Base-by-base conservation (phyloP, 2,888 invertebrate species). In the Agrilus mali region DNA sequence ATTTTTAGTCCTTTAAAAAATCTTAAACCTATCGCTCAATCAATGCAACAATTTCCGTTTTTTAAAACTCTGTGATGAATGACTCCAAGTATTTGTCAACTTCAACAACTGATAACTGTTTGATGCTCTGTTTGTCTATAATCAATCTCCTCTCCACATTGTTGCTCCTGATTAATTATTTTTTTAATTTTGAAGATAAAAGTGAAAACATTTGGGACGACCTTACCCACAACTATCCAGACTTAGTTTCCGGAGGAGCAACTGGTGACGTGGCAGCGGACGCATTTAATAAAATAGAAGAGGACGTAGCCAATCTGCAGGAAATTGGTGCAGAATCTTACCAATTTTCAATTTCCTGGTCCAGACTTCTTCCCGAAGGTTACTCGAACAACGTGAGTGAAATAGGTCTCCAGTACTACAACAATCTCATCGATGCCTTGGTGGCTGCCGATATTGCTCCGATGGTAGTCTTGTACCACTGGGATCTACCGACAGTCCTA, bases 371-470 rank as follows among this genome's bases (percentile, higher is more conserved):
- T 34, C 82, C 82, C 0, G 70, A 65, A 42, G 82, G 83, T 15
- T 69, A 74, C 40, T 71, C 73, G 12, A 75, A 77, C 53, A 57
- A 72, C n/a, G 68, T 85, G 12, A 88, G 82, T 58, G 65, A 71
- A 35, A 69, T 73, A 2, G 88, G 85, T 15, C 70, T 88, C 10
- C 66, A 75, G 43, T 85, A 86, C 63, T 89, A 89, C 61, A 78
- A 75, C 54, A 74, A 80, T 52, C 63, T 89, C 35, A 80, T 87
- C 40, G 69, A 83, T 53, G 82, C 77, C 53, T 69, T 88, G 4
- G 50, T 80, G 10, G 69, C 61, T 1, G 67, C 70, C 41, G 70
- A 69, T n/a, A 77, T 83, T 45, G 55, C 60, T n/a, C 75, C 77
- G 4, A 53, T 66, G 49, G 61, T 68, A 2, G 56, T 59, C 1